Evolutionary conservation across 2,113 vertebrate genomes (phyloP).

Genomic region (Empidonax alnorum): DNA sequence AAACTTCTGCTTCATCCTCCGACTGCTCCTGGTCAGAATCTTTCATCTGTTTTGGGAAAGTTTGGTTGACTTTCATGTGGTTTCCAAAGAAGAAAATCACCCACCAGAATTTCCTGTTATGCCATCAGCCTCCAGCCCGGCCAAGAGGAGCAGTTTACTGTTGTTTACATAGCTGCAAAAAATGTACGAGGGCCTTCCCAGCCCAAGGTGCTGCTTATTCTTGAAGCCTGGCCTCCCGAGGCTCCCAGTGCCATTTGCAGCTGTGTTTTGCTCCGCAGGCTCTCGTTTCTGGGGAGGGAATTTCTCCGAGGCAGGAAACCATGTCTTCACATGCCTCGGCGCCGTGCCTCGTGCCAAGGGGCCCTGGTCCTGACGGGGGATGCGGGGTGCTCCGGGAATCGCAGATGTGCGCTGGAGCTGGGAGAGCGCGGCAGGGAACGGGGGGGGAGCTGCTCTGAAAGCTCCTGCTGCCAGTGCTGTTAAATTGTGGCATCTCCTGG

Average conservation of each 20-base stretch:
- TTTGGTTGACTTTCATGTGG: conserved; percentile 69
- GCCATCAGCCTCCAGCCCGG: conserved; percentile 30
- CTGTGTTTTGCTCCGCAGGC: conserved; percentile 61
- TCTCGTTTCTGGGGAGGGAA: conserved; percentile 55
- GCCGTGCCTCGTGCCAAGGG: background rate
- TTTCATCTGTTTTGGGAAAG: conserved; percentile 67
- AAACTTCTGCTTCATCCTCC: conserved; percentile 12
- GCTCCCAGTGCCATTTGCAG: conserved; percentile 45
- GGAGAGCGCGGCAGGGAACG: accelerated
- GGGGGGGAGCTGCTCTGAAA: background rate
- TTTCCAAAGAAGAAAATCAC: conserved; percentile 64
- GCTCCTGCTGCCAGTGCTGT: background rate
- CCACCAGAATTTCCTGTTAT: conserved; percentile 71
- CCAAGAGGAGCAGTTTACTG: conserved; percentile 63
- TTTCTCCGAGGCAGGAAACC: conserved; percentile 50
- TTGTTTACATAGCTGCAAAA: conserved; percentile 69
- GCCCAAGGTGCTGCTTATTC: conserved; percentile 65
- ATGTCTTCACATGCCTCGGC: conserved; percentile 1
- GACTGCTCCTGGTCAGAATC: conserved; percentile 45
- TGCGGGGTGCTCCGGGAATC: background rate
- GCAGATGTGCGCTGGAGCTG: background rate
- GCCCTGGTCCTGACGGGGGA: background rate
- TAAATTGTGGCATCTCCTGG: background rate
- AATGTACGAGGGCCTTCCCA: conserved; percentile 57
- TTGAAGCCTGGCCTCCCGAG: conserved; percentile 37